A percentile compares a stretch with the other conserved stretches of the same genome.
These are phyloP conservation scores for Dorcus hopei DNA, from an alignment of 2,888 invertebrate species.

Conservation along the genomic window DNA sequence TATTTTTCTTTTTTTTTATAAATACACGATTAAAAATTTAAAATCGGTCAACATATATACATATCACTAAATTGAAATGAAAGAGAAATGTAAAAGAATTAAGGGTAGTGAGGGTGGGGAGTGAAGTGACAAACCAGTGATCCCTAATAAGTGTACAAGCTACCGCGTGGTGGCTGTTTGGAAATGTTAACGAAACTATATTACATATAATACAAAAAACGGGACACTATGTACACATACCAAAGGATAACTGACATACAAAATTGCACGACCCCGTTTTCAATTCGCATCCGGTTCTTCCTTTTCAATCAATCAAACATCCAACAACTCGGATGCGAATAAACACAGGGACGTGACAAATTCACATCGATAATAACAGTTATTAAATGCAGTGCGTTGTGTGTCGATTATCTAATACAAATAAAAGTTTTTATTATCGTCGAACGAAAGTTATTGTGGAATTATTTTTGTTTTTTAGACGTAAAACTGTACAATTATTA, in stretches of 20 bases:
- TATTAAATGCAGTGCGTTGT: slow-evolving; percentile 37
- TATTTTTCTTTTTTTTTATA: slow-evolving; percentile 36
- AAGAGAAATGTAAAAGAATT: background rate
- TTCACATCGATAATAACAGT: slow-evolving; percentile 32
- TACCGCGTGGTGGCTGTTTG: slow-evolving; percentile 38
- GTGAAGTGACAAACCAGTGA: slow-evolving; percentile 27
- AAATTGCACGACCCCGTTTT: background rate
- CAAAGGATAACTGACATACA: slow-evolving; percentile 19
- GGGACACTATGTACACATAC: slow-evolving; percentile 31
- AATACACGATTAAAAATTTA: slow-evolving; percentile 42
- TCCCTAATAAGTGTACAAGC: slow-evolving; percentile 42
- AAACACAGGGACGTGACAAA: slow-evolving; percentile 13
- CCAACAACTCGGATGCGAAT: background rate
- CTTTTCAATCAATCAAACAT: background rate
- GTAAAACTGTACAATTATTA: slow-evolving; percentile 41
- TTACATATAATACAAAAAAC: slow-evolving; percentile 49
- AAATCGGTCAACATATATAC: slow-evolving; percentile 39
- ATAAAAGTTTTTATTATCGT: background rate
- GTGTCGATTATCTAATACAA: background rate
- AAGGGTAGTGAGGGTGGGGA: background rate
- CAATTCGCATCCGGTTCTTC: background rate
- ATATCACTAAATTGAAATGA: slow-evolving; percentile 25
- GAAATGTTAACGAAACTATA: slow-evolving; percentile 48
- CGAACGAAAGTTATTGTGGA: background rate
- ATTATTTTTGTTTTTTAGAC: slow-evolving; percentile 18